Base-by-base conservation (phyloP, 2,797 vertebrate genomes). In the Ptychobarbus kaznakovi region DNA sequence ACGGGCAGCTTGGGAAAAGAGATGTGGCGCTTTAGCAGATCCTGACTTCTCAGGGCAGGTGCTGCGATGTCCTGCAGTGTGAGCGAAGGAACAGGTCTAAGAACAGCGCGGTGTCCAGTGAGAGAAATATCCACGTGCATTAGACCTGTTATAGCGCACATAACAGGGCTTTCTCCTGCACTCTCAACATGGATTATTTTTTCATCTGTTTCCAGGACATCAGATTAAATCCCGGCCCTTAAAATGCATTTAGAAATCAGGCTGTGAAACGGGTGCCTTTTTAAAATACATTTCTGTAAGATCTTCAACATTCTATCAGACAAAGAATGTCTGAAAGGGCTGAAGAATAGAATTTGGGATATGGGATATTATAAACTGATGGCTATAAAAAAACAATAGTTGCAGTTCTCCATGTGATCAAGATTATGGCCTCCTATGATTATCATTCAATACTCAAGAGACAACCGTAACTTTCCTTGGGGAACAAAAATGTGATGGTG, bases 21-120 rank as follows among this genome's bases (percentile, higher is more conserved):
- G 86, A 85, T 87, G 86, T 83, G 66, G 85, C 69, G 69, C 84
- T 91, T 87, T 72, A 79, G 78, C 84, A 88, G 88, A 88, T 82
- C 61, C 81, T 86, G 81, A 90, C 75, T 68, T 86, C 77, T 56
- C 20, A 3, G 68, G 56, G 56, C 68, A 79, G 81, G 42, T 63
- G 70, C 56, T 66, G 56, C 63, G 22, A 58, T 81, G 70, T 75
- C 80, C 77, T 32, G 42, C 46, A 56, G 49, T 40, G 61, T 69
- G 58, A 75, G 56, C 15, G 42, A 73, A 25, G 3, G 25, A 83
- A 56, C 80, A 82, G 68, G 35, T 75, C 80, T 80, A 38, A 73
- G 28, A 70, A 75, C 51, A 80, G 49, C 35, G 18, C 25, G 46
- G 65, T 49, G 46, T 68, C 22, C 6, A 70, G 35, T 32, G 38